These are phyloP conservation scores for Mesorhabditis sp. DNA, from an alignment of 2,888 invertebrate genomes.

Conservation along the genomic window DNA sequence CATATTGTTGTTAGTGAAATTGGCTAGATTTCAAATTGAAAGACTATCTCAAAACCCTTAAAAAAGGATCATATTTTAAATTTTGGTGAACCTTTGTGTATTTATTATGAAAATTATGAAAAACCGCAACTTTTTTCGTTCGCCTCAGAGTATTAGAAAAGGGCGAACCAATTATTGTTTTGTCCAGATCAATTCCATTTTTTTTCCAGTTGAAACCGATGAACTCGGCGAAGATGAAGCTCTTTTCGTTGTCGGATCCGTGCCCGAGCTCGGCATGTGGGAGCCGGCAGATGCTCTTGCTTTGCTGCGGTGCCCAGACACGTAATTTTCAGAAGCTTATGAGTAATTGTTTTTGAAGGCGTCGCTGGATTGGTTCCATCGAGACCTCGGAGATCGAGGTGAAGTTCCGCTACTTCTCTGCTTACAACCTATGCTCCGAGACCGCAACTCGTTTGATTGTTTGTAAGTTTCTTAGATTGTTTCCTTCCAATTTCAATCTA, in stretches of 20 bases:
- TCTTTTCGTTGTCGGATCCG: conserved; percentile 48
- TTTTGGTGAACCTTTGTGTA: too few species aligned
- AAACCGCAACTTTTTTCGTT: too few species aligned
- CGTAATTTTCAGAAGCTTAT: too few species aligned
- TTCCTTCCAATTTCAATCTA: conserved; percentile 6
- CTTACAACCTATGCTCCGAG: conserved; percentile 47
- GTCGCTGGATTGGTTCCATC: conserved; percentile 40
- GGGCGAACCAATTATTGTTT: too few species aligned
- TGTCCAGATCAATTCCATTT: too few species aligned
- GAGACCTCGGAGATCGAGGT: conserved; percentile 32
- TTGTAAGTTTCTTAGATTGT: conserved; percentile 8
- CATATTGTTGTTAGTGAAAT: too few species aligned
- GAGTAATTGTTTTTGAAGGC: conserved; percentile 17
- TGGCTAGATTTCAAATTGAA: too few species aligned
- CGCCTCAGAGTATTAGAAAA: too few species aligned
- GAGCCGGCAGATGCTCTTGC: conserved; percentile 39
- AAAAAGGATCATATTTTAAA: too few species aligned
- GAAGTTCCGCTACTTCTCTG: conserved; percentile 55
- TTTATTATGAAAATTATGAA: too few species aligned
- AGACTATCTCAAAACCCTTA: too few species aligned
- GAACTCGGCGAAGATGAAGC: conserved; percentile 21
- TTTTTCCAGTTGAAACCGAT: too few species aligned
- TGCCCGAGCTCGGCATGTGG: conserved; percentile 45
- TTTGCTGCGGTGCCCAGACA: conserved; percentile 27
- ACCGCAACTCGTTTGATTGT: conserved; percentile 27